Percentiles rank a stretch among this genome's conserved stretches.
These are phyloP conservation scores for Aspidiotus rigidus DNA, from an alignment of 2,888 invertebrate genomes.

Conservation along the genomic window DNA sequence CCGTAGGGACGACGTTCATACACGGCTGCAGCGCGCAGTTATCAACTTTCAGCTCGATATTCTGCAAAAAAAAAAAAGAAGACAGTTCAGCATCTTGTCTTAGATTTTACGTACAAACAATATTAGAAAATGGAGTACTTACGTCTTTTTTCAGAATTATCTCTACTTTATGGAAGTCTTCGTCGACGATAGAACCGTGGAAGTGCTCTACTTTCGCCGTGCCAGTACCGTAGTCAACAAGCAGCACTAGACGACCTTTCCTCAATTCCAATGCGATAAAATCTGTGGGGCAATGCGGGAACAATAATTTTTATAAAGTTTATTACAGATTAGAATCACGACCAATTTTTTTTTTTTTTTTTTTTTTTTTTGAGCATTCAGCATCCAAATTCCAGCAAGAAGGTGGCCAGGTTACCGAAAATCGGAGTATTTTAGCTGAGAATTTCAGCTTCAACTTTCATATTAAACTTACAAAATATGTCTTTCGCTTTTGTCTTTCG, in stretches of 20 bases:
- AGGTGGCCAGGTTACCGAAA: too few relatives aligned
- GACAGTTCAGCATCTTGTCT: background rate
- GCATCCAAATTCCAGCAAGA: background rate
- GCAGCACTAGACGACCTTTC: constrained; percentile 70
- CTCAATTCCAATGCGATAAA: constrained; percentile 81
- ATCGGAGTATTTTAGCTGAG: too few relatives aligned
- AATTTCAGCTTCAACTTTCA: too few relatives aligned
- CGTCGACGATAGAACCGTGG: constrained; percentile 66
- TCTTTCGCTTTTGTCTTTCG: too few relatives aligned
- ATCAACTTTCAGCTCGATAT: constrained; percentile 69
- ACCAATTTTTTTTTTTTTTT: too few relatives aligned
- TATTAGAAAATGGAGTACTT: constrained; percentile 35
- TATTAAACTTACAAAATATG: too few relatives aligned
- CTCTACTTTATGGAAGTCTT: constrained; percentile 78
- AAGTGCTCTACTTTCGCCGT: constrained; percentile 60
- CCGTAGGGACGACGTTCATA: constrained; percentile 59
- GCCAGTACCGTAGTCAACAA: constrained; percentile 81
- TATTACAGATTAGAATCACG: background rate
- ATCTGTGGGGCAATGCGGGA: constrained; percentile 49
- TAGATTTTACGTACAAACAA: background rate
- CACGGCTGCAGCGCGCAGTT: constrained; percentile 61
- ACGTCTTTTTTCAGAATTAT: constrained; percentile 54
- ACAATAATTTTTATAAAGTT: background rate
- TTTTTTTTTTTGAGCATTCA: too few relatives aligned
- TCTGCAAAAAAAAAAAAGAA: constrained; percentile 42